Base-by-base conservation (phyloP, 64 coral and sea anemone species). In the Pachyseris speciosa region DNA sequence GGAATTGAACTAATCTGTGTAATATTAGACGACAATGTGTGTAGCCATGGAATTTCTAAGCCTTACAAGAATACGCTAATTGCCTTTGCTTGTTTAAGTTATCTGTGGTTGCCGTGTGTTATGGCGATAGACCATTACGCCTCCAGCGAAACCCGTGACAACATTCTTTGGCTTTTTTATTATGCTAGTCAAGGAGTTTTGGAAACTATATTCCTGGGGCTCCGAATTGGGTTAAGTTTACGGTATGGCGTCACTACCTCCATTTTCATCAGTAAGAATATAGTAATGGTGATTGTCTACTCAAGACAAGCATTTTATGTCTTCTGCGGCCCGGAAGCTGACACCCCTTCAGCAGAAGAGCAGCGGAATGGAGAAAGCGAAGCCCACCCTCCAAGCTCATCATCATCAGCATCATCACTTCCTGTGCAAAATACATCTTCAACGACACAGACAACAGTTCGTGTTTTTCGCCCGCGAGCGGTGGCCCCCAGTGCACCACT, bases 231-330 rank as follows among this genome's bases (percentile, higher is more conserved):
- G 19, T 78, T 78, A 20, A 20, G 26, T 25, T 50, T 53, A 17
- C 27, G 28, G 13, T 78, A 32, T 34, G 74, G 48, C 15, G 48
- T 33, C 30, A 53, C 29, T 52, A 29, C 30, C 2, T 78, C 74
- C 19, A 22, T 78, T 53, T 78, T 78, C 44, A 78, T 78, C 45
- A 78, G 4, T 27, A 78, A 78, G 31, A 78, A 78, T 78, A 78
- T 78, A 1, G 26, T 55, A 8, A 17, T 78, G 13, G 7, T 78
- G 4, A 31, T 50, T 30, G 10, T 78, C 7, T 8, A 53, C 47
- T 28, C 7, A 31, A 12, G 27, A 1, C 27, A 50, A 57, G 58
- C 58, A 34, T 36, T 20, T 2, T 37, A 57, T 15, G 22, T 32
- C 15, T 36, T 9, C 7, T 79, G 26, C 49, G 15, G 29, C 28